Evolutionary conservation across 2,888 invertebrate species (phyloP), one percentile per base, ranked within the genome.

Genomic region (Yponomeuta sedellus): DNA sequence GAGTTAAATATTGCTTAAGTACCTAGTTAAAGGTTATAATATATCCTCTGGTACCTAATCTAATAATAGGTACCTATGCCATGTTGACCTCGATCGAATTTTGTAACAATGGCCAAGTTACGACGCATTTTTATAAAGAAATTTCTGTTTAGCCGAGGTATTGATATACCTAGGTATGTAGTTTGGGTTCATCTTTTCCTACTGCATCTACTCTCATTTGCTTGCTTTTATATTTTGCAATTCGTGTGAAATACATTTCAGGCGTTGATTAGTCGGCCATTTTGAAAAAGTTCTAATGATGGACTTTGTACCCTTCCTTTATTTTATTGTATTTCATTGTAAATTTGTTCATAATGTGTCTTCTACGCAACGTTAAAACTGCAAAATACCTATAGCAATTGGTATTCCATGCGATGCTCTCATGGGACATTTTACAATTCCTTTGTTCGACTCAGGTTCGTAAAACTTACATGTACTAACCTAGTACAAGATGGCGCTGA

Each of bases 1-100:
- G 83, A 88, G 88, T 88, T 81, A 70, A 39, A 70, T 67, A 12
- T 52, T 52, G 12, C 3, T 1, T 16, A 16, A 52, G 44, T 16
- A 52, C 5, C n/a, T n/a, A n/a, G 44, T 1, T 52, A 34, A 16
- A 12, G 12, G 16, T 68, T 62, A 64, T 40, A 67, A 39, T 67
- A 66, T 64, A 58, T 57, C 20, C 58, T 64, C 6, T 22, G 64
- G 65, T 12, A 44, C 59, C 34, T 34, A 34, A 8, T 65, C 28
- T 64, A 56, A 12, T n/a, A 19, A 64, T 20, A 44, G 10, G 0
- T n/a, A n/a, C n/a, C n/a, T n/a, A 10, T 64, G 10, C 64, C 11
- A 34, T 10, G 19, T 40, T 52, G 44, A 52, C 44, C 44, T 52
- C 44, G 34, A 34, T 34, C 1, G 8, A 52, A 52, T 52, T 2